phyloP scores from a whole-genome alignment of 2,888 invertebrate species.

The Tanypteryx hageni region DNA sequence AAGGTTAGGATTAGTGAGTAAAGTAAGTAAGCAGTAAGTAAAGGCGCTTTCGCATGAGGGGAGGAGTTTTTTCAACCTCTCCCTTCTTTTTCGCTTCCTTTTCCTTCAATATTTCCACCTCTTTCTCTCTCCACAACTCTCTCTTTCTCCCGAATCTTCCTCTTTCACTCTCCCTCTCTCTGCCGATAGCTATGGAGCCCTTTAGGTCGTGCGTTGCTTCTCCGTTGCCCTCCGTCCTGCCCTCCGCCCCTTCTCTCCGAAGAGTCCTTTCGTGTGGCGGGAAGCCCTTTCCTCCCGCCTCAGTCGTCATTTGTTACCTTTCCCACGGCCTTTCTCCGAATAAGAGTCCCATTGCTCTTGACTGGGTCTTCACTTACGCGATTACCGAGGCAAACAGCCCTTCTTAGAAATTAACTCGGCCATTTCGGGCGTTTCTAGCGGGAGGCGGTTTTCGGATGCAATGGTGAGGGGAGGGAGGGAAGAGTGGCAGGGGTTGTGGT shows the following conservation, averaged over 20 bases:
- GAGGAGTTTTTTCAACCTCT: too few species aligned
- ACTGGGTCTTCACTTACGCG: conserved; percentile 52
- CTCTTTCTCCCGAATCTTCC: not conserved
- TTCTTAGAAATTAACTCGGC: conserved; percentile 64
- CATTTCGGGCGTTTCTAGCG: conserved; percentile 24
- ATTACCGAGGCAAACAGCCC: conserved; percentile 62
- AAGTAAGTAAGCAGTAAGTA: too few species aligned
- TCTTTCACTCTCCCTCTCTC: not conserved
- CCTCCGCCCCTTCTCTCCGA: too few species aligned
- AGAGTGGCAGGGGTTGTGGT: not conserved
- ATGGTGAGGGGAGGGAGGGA: not conserved
- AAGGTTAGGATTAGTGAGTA: too few species aligned
- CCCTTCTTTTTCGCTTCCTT: not conserved
- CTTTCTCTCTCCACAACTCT: not conserved
- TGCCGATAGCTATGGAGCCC: too few species aligned
- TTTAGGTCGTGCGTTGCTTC: not conserved
- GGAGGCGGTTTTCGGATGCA: not conserved
- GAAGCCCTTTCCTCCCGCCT: not conserved
- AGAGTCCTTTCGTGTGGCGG: not conserved
- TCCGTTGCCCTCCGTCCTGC: not conserved
- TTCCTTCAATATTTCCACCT: too few species aligned
- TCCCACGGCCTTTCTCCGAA: conserved; percentile 45
- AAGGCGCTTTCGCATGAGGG: too few species aligned
- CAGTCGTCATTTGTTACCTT: conserved; percentile 52
- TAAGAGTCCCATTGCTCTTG: not conserved